phyloP scores from a whole-genome alignment of 2,113 vertebrate species.

The Sebastes schlegelii region DNA sequence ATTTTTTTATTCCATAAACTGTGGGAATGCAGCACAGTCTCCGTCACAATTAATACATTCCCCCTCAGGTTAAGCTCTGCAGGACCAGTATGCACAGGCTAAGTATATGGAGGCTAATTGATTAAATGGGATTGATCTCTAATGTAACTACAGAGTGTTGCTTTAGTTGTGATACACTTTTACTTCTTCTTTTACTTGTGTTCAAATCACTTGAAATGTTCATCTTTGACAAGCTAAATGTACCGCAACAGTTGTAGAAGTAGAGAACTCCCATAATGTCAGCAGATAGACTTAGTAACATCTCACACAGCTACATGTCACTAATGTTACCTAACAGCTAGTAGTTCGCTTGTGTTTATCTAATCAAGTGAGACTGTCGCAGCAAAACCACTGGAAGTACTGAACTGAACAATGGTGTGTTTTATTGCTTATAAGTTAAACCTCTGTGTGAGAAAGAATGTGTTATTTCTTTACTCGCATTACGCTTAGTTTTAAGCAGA shows the following conservation, averaged over 20 bases:
- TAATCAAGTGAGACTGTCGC: neutral
- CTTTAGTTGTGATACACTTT: neutral
- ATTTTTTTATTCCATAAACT: conserved; percentile 39
- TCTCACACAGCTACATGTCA: neutral
- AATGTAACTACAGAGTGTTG: neutral
- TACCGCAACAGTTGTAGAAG: neutral
- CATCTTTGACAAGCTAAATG: neutral
- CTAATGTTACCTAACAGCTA: neutral
- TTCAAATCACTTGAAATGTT: neutral
- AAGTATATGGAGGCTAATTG: neutral
- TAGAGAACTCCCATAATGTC: neutral
- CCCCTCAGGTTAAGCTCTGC: conserved; percentile 5
- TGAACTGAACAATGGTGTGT: neutral
- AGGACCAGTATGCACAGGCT: neutral
- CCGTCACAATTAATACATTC: conserved; percentile 11
- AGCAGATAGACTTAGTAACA: neutral
- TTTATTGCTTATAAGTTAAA: neutral
- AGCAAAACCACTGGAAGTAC: neutral
- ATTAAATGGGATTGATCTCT: conserved; percentile 6
- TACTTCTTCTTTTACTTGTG: neutral
- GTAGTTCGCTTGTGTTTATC: neutral
- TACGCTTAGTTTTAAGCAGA: neutral
- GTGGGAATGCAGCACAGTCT: neutral
- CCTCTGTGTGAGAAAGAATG: neutral
- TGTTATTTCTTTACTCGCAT: neutral